These are phyloP conservation scores for Psylliodes chrysocephalus DNA, from an alignment of 2,888 invertebrate species.

Conservation along the genomic window DNA sequence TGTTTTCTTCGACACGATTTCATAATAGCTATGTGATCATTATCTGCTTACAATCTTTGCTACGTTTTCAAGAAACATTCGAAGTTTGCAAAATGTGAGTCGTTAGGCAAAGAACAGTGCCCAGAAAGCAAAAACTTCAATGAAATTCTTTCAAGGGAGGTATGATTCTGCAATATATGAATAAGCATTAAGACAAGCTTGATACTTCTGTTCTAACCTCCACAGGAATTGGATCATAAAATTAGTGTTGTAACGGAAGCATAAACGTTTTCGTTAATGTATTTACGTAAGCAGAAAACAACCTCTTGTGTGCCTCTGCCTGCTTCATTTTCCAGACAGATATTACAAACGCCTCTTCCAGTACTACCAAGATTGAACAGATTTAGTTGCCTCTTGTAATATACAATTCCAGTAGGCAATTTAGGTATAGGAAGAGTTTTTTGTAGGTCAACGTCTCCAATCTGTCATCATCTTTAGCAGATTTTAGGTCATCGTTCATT, in stretches of 20 bases:
- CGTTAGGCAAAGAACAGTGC: no score
- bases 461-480: conserved; percentile 12
- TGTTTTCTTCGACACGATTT: conserved; percentile 42
- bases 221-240: conserved; percentile 32
- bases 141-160: no score
- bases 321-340: conserved; percentile 32
- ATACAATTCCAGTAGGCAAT: conserved; percentile 40
- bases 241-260: conserved; percentile 16
- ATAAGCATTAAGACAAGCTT: no score
- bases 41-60: conserved; percentile 38
- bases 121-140: no score
- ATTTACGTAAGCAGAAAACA: no score
- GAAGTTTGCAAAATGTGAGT: conserved; percentile 46
- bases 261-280: conserved; percentile 13
- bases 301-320: no score
- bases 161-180: no score
- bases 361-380: conserved; percentile 44
- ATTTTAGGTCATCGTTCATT: conserved; percentile 20
- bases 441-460: conserved; percentile 29
- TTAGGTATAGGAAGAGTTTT: conserved; percentile 43
- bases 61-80: conserved; percentile 45
- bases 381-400: conserved; percentile 47
- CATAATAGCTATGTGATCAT: conserved; percentile 45
- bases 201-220: conserved; percentile 44
- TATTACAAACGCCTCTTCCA: conserved; percentile 38